A percentile compares a stretch with the other conserved stretches of the same genome.
phyloP scores from a whole-genome alignment of 64 coral and sea anemone species.

The Montipora efflorescens region DNA sequence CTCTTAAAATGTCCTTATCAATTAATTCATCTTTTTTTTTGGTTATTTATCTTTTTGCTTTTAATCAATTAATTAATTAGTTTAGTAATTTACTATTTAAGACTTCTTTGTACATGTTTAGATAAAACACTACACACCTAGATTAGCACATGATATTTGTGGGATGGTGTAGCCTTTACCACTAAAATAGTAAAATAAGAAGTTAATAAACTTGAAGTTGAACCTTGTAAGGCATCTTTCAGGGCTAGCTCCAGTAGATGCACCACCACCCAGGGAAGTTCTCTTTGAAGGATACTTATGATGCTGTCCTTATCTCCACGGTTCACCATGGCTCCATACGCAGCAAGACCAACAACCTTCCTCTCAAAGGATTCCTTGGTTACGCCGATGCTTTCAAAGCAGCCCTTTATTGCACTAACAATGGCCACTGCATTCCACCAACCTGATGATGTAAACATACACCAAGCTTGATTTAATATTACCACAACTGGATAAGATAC shows the following conservation, averaged over 20 bases:
- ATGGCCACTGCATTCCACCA: conserved; percentile 67
- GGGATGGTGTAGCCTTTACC: too few relatives aligned
- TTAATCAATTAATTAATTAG: too few relatives aligned
- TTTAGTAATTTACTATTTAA: too few relatives aligned
- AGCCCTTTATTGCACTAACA: conserved; percentile 62
- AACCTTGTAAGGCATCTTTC: conserved; percentile 71
- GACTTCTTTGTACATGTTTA: too few relatives aligned
- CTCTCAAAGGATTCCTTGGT: conserved; percentile 67
- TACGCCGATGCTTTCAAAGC: conserved; percentile 68
- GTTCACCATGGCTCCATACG: conserved; percentile 21
- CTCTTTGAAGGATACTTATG: conserved; percentile 66
- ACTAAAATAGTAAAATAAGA: too few relatives aligned
- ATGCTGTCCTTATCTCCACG: conserved; percentile 77
- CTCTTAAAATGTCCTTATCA: too few relatives aligned
- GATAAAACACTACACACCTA: too few relatives aligned
- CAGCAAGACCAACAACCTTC: background rate
- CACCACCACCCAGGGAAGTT: conserved; percentile 71
- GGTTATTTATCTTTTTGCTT: too few relatives aligned
- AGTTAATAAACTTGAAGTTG: too few relatives aligned
- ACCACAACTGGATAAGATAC: background rate
- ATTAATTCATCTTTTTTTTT: too few relatives aligned
- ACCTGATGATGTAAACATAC: conserved; percentile 36
- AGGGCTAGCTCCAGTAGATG: conserved; percentile 79
- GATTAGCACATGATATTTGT: too few relatives aligned
- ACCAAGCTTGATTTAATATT: background rate